These are phyloP conservation scores for Microctonus aethiopoides DNA, from an alignment of 2,888 invertebrate species.

Conservation along the genomic window DNA sequence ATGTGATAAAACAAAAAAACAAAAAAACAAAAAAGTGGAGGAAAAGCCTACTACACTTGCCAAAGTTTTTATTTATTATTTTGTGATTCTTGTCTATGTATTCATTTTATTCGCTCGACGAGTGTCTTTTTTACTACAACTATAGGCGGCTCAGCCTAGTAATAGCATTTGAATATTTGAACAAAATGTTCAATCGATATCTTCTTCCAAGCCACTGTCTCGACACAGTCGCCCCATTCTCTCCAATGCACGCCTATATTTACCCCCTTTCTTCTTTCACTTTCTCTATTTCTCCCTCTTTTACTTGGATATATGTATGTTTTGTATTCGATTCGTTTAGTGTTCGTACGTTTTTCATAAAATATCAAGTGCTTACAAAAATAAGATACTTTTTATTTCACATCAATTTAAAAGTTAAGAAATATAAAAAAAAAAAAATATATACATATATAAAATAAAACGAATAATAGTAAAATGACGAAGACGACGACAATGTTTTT, in stretches of 20 bases:
- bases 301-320: neutral
- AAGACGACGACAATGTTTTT: neutral
- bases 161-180: slow-evolving; percentile 66
- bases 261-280: slow-evolving; percentile 15
- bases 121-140: slow-evolving; percentile 39
- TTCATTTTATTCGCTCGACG: slow-evolving; percentile 9
- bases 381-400: slow-evolving; percentile 57
- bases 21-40: too few relatives aligned
- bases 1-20: neutral
- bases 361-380: slow-evolving; percentile 56
- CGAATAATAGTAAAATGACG: neutral
- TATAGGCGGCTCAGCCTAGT: slow-evolving; percentile 51
- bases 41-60: too few relatives aligned
- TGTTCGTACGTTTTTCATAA: slow-evolving; percentile 50
- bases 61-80: too few relatives aligned
- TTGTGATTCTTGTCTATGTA: neutral
- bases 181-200: slow-evolving; percentile 63
- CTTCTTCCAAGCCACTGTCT: slow-evolving; percentile 44
- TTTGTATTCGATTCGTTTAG: slow-evolving; percentile 10
- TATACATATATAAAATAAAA: neutral
- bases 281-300: slow-evolving; percentile 41
- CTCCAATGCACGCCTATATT: slow-evolving; percentile 17
- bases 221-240: slow-evolving; percentile 24
- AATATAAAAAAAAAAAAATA: neutral
- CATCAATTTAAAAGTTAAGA: neutral